Conservation (phyloP, 2,797 vertebrate species). For the Corythornis leucogaster region DNA sequence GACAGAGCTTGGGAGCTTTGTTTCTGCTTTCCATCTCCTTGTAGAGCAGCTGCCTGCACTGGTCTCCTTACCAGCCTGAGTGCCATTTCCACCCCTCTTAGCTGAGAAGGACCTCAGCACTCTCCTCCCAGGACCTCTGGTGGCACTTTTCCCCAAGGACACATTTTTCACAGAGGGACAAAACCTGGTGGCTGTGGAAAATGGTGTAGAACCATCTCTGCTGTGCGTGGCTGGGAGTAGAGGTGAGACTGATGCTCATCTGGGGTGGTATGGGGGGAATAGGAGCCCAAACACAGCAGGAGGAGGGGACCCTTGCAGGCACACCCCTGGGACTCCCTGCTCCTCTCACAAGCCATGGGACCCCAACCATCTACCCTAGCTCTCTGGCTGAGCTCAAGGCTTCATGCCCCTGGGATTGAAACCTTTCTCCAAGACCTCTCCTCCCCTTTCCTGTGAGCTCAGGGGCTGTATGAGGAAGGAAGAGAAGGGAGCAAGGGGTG, state of each 20-base stretch:
- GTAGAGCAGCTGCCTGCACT: fast-evolving
- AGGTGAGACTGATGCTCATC: background rate
- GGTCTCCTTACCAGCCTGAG: background rate
- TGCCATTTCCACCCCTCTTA: background rate
- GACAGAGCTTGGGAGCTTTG: background rate
- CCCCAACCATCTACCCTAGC: fast-evolving
- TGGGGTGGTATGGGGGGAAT: background rate
- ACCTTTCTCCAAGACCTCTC: background rate
- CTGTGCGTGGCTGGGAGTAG: fast-evolving
- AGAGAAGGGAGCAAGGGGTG: background rate
- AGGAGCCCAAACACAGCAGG: background rate
- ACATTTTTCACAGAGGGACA: background rate
- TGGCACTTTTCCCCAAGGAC: background rate
- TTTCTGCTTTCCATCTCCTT: background rate
- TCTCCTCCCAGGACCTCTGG: background rate
- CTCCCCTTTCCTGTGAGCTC: background rate
- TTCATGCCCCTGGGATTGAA: background rate
- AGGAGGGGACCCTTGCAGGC: background rate
- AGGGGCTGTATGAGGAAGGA: background rate
- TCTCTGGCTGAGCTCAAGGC: background rate
- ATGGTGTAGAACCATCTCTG: background rate
- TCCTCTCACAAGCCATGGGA: background rate
- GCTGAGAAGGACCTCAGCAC: fast-evolving
- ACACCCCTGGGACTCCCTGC: background rate
- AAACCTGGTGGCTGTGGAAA: background rate